Conservation (phyloP, 2,888 invertebrate genomes). For the Podotricha telesiphe region DNA sequence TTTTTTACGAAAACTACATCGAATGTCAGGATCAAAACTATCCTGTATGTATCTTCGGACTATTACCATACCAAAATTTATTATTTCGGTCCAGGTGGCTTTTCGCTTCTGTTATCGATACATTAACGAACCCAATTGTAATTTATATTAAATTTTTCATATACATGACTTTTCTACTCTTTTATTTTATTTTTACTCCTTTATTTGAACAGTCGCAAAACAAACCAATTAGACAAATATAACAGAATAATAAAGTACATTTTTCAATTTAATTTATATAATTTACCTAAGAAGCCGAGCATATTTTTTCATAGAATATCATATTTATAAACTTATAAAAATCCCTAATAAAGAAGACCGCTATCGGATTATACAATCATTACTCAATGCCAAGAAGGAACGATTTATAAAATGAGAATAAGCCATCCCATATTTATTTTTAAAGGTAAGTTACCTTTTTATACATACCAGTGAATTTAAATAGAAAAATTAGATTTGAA, state of each 20-base stretch:
- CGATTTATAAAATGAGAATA: conserved; percentile 33
- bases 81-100: too few relatives aligned
- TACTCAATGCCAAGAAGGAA: conserved; percentile 32
- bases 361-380: conserved; percentile 27
- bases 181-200: too few relatives aligned
- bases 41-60: too few relatives aligned
- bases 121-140: too few relatives aligned
- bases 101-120: too few relatives aligned
- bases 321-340: conserved; percentile 24
- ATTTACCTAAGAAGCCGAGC: background rate
- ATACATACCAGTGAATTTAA: background rate
- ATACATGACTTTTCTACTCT: too few relatives aligned
- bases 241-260: background rate
- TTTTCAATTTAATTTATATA: background rate
- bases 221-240: background rate
- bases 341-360: conserved; percentile 24
- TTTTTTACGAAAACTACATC: too few relatives aligned
- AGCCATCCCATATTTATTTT: conserved; percentile 23
- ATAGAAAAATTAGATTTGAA: background rate
- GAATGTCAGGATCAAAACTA: too few relatives aligned
- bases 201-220: too few relatives aligned
- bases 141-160: too few relatives aligned
- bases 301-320: conserved; percentile 13
- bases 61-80: too few relatives aligned
- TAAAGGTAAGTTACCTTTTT: conserved; percentile 20